Evolutionary conservation across 2,888 invertebrate species (phyloP), one percentile per base, ranked within the genome.

Genomic region (Cremastinae sp.): DNA sequence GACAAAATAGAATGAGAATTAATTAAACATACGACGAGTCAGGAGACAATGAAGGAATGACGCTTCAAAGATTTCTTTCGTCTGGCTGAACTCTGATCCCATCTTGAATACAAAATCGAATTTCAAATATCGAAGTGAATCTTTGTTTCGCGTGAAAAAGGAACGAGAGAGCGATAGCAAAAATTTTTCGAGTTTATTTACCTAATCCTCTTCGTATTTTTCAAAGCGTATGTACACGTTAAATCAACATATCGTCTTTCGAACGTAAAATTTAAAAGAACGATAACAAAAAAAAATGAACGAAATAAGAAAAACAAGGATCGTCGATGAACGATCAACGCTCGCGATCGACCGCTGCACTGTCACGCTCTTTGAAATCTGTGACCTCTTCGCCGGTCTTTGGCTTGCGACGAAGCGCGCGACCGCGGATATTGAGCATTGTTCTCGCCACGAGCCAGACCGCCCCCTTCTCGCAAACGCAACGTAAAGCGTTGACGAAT

Each of bases 351-450:
- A 56, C 68, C 10, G 66, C 12, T 36, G 66, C 10, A 49, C 65
- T 71, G 62, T 79, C 72, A 64, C 76, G 70, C 16, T 70, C 36
- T 2, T 77, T 76, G 45, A 80, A 47, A n/a, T 81, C 72, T 56
- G 79, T 80, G 12, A 78, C 66, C 47, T 71, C 62, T 5, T 78
- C 71, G 4, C 8, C 43, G 43, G 28, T 76, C 64, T 74, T 78
- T 20, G 45, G 66, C 70, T 85, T 91, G 90, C 91, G 92, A 84
- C 91, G 92, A 43, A 94, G 85, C 3, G 92, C 92, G 78, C 93
- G 91, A 34, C 91, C 90, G 78, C 93, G 92, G 78, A 92, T 93
- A 81, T 93, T 94, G 79, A 93, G 91, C 93, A 94, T 93, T 0
- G 93, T 92, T 54, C 93, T 91, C 1, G 91, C 92, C 16, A 94